Evolutionary conservation across 2,888 invertebrate species (phyloP).

Genomic region (Acrocyrtus sp.): DNA sequence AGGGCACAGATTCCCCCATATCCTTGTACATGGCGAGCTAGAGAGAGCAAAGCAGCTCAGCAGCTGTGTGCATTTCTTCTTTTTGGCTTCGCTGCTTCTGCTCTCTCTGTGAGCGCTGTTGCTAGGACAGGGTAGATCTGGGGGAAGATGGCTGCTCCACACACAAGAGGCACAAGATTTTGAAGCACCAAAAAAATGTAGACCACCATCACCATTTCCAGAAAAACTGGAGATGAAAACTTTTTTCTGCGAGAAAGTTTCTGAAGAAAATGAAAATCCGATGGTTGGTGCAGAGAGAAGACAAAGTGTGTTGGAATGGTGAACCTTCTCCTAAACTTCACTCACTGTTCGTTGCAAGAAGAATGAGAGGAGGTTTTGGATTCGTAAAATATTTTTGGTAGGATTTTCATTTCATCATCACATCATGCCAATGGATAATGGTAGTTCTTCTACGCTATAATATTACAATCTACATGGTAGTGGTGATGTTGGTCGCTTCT

Average conservation of each 20-base stretch:
- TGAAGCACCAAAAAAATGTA: not conserved
- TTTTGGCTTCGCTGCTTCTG: conserved; percentile 30
- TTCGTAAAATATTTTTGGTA: conserved; percentile 63
- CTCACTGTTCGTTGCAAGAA: conserved; percentile 60
- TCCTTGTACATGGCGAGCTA: conserved; percentile 37
- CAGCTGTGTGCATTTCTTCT: conserved; percentile 32
- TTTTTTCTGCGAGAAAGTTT: conserved; percentile 26
- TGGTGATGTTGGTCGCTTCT: conserved; percentile 28
- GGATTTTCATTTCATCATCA: conserved; percentile 55
- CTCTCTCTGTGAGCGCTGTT: conserved; percentile 39
- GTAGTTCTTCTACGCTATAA: conserved; percentile 21
- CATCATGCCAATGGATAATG: conserved; percentile 20
- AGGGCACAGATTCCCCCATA: conserved; percentile 46
- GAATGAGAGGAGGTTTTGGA: conserved; percentile 59
- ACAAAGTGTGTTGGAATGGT: too few relatives aligned
- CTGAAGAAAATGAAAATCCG: too few relatives aligned
- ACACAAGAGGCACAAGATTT: conserved; percentile 19
- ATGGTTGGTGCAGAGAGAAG: too few relatives aligned
- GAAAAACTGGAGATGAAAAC: conserved; percentile 25
- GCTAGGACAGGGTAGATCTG: conserved; percentile 45
- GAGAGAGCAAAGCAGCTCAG: conserved; percentile 14
- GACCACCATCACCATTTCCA: conserved; percentile 26
- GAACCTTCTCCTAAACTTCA: conserved; percentile 39
- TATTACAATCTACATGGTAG: too few relatives aligned
- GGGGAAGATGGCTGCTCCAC: conserved; percentile 48